Conservation (phyloP, 1,140 invertebrate species). For the Plutomurus gul region DNA sequence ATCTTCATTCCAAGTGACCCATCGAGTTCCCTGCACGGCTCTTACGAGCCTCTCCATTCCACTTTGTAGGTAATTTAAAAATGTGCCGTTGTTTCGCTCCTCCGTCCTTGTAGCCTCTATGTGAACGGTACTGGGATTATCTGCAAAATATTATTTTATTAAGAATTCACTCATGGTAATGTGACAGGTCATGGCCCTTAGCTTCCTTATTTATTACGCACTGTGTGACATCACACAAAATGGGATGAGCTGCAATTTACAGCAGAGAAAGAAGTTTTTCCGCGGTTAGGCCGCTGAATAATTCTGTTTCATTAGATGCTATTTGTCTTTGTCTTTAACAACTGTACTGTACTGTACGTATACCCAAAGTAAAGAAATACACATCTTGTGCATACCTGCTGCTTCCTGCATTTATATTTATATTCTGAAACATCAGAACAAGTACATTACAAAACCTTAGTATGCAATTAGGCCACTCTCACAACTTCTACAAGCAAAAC, state of each 20-base stretch:
- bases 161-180: neutral
- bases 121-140: neutral
- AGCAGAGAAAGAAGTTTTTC: neutral
- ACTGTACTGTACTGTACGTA: too few species aligned
- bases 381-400: too few species aligned
- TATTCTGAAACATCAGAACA: neutral
- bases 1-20: constrained; percentile 4
- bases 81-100: neutral
- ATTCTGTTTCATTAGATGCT: neutral
- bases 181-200: neutral
- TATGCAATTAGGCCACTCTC: too few species aligned
- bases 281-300: neutral
- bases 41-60: neutral
- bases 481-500: too few species aligned
- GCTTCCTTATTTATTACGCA: neutral
- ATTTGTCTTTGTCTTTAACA: neutral
- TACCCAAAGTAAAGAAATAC: too few species aligned
- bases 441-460: too few species aligned
- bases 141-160: neutral
- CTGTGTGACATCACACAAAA: neutral
- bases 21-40: neutral
- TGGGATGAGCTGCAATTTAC: neutral
- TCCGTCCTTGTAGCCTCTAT: neutral
- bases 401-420: too few species aligned
- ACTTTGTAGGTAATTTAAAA: neutral